Conservation (phyloP, 1,140 invertebrate species). For the Saccostrea cuccullata region DNA sequence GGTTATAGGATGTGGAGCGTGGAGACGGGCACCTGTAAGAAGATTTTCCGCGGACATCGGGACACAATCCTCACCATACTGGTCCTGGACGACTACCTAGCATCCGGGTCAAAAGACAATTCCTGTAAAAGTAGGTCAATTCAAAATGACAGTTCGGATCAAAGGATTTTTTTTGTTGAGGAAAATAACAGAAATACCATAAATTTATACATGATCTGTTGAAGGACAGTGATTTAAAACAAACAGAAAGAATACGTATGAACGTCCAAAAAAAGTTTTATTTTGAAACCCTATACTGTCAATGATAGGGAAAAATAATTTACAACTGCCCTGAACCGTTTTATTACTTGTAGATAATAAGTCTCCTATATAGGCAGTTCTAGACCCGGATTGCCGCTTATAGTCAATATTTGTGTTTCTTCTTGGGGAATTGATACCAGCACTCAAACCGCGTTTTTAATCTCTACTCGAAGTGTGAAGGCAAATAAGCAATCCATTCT, state of each 20-base stretch:
- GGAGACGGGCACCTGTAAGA: conserved; percentile 76
- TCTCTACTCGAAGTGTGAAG: conserved; percentile 12
- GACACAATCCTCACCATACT: conserved; percentile 73
- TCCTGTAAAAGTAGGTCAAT: conserved; percentile 75
- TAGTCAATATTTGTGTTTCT: conserved; percentile 19
- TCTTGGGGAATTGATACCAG: background rate
- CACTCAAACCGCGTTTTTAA: background rate
- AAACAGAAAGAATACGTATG: background rate
- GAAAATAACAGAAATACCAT: background rate
- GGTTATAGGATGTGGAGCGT: conserved; percentile 75
- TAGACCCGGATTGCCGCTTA: background rate
- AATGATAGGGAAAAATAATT: too few species aligned
- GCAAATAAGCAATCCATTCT: conserved; percentile 18
- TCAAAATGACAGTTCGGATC: background rate
- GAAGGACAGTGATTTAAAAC: background rate
- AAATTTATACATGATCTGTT: background rate
- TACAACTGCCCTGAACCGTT: background rate
- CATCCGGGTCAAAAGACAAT: conserved; percentile 75
- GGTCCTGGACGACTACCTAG: conserved; percentile 68
- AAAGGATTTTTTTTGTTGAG: background rate
- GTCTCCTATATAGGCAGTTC: background rate
- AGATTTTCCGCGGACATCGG: conserved; percentile 77
- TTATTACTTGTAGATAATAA: background rate
- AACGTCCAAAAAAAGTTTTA: too few species aligned
- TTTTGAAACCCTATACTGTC: too few species aligned